A percentile compares a stretch with the other conserved stretches of the same genome.
Evolutionary conservation across 2,113 vertebrate genomes (phyloP).

Genomic region (Pygoscelis antarcticus): DNA sequence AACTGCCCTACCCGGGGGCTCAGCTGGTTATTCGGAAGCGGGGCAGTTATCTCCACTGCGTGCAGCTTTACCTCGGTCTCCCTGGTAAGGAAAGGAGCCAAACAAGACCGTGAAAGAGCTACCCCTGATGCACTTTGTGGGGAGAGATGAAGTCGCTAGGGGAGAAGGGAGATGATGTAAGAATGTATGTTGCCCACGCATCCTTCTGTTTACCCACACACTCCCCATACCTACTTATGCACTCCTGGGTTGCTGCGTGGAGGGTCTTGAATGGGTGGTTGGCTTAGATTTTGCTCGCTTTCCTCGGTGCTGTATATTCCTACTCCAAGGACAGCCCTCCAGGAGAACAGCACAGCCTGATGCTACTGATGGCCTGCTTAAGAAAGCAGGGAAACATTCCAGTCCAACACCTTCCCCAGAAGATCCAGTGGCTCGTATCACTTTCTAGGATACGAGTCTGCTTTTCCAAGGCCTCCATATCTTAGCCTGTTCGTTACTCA

Average conservation of each 20-base stretch:
- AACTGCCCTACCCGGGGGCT: accelerated
- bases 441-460: neutral
- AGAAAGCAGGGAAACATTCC: neutral
- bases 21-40: accelerated
- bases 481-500: neutral
- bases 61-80: neutral
- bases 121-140: accelerated
- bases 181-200: neutral
- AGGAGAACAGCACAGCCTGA: neutral
- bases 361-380: neutral
- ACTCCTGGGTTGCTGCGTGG: neutral
- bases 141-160: neutral
- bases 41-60: neutral
- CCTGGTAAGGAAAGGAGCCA: neutral
- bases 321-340: neutral
- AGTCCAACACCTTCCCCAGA: neutral
- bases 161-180: neutral
- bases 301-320: neutral
- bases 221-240: neutral
- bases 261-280: neutral
- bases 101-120: neutral
- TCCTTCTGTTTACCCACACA: accelerated
- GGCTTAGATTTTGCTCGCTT: neutral
- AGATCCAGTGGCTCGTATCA: neutral
- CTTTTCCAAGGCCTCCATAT: neutral